phyloP scores from a whole-genome alignment of 2,797 vertebrate species.

The Protosalanx chinensis region DNA sequence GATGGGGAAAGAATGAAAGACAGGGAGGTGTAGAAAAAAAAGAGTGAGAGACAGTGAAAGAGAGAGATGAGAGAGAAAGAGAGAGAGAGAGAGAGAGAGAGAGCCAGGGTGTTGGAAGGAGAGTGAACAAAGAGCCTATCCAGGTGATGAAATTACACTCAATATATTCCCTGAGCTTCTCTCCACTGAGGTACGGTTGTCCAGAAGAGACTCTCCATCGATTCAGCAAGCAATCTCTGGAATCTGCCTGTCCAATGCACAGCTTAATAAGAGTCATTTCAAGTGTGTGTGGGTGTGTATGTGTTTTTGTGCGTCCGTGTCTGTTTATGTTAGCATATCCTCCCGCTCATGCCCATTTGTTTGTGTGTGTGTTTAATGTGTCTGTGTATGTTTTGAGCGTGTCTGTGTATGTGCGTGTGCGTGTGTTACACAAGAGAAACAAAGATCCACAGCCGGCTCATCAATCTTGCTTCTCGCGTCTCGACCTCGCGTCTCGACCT shows the following conservation, averaged over 20 bases:
- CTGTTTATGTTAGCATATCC: not conserved
- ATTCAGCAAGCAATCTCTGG: not conserved
- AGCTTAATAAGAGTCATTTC: not conserved
- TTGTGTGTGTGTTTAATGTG: not conserved
- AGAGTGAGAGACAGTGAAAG: conserved; percentile 18
- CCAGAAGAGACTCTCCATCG: not conserved
- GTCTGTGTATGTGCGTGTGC: not conserved
- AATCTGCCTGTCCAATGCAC: not conserved
- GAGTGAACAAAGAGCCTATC: not conserved
- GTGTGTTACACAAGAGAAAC: not conserved
- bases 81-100: not conserved
- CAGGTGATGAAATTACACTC: not conserved
- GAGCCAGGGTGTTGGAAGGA: not conserved
- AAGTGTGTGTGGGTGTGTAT: not conserved
- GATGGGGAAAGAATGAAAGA: not conserved
- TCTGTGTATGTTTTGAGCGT: not conserved
- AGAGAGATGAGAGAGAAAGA: conserved; percentile 1
- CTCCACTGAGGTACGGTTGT: too few relatives aligned
- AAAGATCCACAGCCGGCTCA: too few relatives aligned
- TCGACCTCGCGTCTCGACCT: too few relatives aligned
- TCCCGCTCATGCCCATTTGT: not conserved
- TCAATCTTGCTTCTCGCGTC: too few relatives aligned
- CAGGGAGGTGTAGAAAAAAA: conserved; percentile 6
- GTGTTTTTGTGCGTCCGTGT: not conserved
- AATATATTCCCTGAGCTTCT: not conserved